Evolutionary conservation across 1,140 invertebrate genomes (phyloP).

Genomic region (Bilobella aurantiaca): DNA sequence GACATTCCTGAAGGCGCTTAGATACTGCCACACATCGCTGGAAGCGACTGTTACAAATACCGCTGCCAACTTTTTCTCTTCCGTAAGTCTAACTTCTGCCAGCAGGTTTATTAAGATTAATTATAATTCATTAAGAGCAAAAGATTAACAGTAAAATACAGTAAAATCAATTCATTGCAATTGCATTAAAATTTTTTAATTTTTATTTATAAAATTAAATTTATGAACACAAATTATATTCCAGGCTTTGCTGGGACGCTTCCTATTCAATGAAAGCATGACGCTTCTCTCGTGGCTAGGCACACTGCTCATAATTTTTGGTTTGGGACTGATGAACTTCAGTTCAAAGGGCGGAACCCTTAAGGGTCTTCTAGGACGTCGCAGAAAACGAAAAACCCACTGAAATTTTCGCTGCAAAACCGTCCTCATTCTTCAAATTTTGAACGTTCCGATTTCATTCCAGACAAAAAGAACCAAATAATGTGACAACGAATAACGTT

Average conservation of each 20-base stretch:
- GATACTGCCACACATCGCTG: constrained; percentile 39
- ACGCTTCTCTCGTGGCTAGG: constrained; percentile 41
- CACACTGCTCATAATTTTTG: constrained; percentile 39
- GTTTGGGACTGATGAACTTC: constrained; percentile 40
- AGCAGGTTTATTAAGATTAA: neutral
- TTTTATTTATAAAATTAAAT: neutral
- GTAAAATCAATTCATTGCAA: no score
- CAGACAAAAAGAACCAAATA: no score
- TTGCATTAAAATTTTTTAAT: no score
- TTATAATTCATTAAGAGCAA: constrained; percentile 6
- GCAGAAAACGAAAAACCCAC: neutral
- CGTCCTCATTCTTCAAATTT: no score
- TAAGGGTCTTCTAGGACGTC: neutral
- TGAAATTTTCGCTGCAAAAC: no score
- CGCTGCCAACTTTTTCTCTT: constrained; percentile 42
- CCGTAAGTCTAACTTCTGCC: constrained; percentile 36
- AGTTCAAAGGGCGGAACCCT: constrained; percentile 9
- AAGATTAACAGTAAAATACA: no score
- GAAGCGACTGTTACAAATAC: constrained; percentile 43
- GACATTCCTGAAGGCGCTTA: constrained; percentile 41
- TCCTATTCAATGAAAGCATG: constrained; percentile 40
- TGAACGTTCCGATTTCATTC: no score
- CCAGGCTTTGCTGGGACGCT: constrained; percentile 40
- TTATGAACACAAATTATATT: constrained; percentile 15
- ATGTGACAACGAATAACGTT: no score